Conservation (phyloP, 1,140 invertebrate genomes). For the Lamellibrachia luymesi region DNA sequence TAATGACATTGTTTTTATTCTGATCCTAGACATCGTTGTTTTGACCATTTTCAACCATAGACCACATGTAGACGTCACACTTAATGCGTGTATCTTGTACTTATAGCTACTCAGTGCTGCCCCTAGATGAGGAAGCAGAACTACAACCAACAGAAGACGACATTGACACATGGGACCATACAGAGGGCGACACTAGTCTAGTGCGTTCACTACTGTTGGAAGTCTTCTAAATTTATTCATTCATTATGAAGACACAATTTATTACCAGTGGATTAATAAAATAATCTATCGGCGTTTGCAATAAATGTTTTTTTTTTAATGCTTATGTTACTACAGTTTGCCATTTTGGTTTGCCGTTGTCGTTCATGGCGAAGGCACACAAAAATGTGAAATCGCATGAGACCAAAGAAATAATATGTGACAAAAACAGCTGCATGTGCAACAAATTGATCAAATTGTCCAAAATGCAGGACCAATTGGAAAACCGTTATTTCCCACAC, state of each 20-base stretch:
- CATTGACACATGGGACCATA: constrained; percentile 42
- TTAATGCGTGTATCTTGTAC: background rate
- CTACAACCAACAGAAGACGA: constrained; percentile 54
- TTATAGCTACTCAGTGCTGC: constrained; percentile 61
- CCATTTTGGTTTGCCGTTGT: too few relatives aligned
- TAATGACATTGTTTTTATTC: background rate
- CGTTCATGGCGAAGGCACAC: too few relatives aligned
- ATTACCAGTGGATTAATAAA: background rate
- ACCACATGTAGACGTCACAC: constrained; percentile 2
- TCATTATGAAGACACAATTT: background rate
- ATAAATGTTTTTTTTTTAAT: too few relatives aligned
- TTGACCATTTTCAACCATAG: background rate
- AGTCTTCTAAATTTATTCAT: background rate
- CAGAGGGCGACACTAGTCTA: background rate
- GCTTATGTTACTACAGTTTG: too few relatives aligned
- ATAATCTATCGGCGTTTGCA: too few relatives aligned
- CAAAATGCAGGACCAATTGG: too few relatives aligned
- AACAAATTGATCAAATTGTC: too few relatives aligned
- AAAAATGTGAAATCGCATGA: too few relatives aligned
- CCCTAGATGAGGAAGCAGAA: constrained; percentile 61
- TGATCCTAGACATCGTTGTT: background rate
- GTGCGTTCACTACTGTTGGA: background rate
- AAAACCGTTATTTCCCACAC: too few relatives aligned
- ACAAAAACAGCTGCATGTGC: too few relatives aligned
- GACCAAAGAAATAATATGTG: too few relatives aligned